phyloP scores from a whole-genome alignment of 2,888 invertebrate species.

The Nudaria mundana region DNA sequence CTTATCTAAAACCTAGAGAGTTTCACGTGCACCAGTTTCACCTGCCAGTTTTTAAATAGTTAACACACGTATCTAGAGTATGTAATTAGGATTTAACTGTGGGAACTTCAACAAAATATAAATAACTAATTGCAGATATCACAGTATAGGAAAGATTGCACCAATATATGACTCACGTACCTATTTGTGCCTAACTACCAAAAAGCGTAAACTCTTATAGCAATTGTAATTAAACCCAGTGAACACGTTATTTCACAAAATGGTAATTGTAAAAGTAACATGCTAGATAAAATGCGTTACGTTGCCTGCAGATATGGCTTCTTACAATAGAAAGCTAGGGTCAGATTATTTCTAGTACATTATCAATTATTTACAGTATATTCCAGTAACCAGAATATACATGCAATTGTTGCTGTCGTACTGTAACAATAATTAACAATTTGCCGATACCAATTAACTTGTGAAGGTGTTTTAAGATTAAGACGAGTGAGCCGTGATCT shows the following conservation, averaged over 20 bases:
- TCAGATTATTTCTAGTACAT: conserved; percentile 42
- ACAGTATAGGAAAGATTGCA: conserved; percentile 1
- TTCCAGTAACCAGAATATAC: conserved; percentile 42
- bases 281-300: conserved; percentile 1
- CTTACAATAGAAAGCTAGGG: conserved; percentile 45
- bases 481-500: conserved; percentile 34
- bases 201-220: conserved; percentile 1
- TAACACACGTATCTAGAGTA: background rate
- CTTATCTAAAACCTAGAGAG: no score
- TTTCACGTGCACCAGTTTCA: no score
- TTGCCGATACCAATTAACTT: conserved; percentile 45
- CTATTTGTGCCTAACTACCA: background rate
- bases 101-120: background rate
- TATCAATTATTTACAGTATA: conserved; percentile 56
- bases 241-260: conserved; percentile 3
- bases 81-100: background rate
- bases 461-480: conserved; percentile 38
- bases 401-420: conserved; percentile 43
- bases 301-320: conserved; percentile 10
- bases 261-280: conserved; percentile 5
- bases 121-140: background rate
- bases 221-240: conserved; percentile 1
- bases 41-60: no score
- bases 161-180: no score
- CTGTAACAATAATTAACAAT: conserved; percentile 46